Evolutionary conservation across 2,797 vertebrate species (phyloP).

Genomic region (Leuciscus waleckii): DNA sequence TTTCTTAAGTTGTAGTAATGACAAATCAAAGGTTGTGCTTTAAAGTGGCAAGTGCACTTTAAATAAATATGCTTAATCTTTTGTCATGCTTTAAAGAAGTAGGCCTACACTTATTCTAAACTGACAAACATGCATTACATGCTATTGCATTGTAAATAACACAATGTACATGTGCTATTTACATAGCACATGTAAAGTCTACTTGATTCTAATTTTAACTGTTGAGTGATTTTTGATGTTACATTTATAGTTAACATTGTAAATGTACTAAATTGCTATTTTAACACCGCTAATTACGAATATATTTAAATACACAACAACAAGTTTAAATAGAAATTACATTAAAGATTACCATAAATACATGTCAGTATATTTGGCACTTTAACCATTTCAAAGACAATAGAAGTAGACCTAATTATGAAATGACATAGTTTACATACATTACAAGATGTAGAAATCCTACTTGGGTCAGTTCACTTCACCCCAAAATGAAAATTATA

Average conservation of each 20-base stretch:
- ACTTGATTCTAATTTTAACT: neutral
- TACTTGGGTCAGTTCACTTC: neutral
- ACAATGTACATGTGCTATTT: too few relatives aligned
- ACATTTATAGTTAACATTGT: neutral
- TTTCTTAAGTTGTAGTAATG: too few relatives aligned
- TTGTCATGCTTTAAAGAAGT: neutral
- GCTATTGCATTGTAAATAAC: too few relatives aligned
- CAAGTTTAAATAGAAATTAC: neutral
- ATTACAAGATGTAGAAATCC: neutral
- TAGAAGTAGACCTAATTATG: neutral
- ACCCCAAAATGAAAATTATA: too few relatives aligned
- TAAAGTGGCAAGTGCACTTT: constrained; percentile 1
- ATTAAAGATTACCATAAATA: neutral
- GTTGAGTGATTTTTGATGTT: too few relatives aligned
- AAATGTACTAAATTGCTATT: neutral
- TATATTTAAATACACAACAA: neutral
- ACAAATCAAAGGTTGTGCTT: neutral
- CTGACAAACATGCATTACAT: too few relatives aligned
- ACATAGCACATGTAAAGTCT: neutral
- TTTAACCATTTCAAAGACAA: neutral
- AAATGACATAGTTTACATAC: neutral
- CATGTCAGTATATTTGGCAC: neutral
- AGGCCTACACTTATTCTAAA: too few relatives aligned
- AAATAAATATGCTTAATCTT: neutral
- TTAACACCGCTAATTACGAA: neutral